A percentile compares a stretch with the other conserved stretches of the same genome.
These are phyloP conservation scores for Physeter macrocephalus DNA, from an alignment of 2,113 vertebrate species.

Conservation along the genomic window DNA sequence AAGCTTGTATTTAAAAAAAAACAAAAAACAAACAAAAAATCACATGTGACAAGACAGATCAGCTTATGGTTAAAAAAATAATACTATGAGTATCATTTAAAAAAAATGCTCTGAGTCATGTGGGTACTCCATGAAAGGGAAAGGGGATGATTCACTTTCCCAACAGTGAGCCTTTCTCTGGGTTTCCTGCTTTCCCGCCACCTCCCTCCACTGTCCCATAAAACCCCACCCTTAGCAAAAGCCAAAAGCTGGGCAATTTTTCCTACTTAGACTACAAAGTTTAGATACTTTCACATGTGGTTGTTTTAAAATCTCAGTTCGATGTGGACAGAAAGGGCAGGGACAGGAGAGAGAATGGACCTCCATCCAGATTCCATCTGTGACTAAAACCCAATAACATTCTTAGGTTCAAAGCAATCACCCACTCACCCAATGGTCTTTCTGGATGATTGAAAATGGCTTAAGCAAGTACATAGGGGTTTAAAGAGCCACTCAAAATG, in stretches of 20 bases:
- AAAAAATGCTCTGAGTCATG: neutral
- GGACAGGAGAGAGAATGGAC: neutral
- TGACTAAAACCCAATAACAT: neutral
- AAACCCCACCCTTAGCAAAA: neutral
- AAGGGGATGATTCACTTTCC: neutral
- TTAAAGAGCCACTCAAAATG: slow-evolving; percentile 39
- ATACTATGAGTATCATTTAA: neutral
- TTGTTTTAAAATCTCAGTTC: neutral
- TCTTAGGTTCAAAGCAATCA: neutral
- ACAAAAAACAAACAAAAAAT: neutral
- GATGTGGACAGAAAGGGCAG: neutral
- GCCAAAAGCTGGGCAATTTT: neutral
- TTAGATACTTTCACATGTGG: neutral
- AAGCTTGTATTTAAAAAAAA: neutral
- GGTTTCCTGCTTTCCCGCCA: neutral
- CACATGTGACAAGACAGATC: neutral
- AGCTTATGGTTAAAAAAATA: neutral
- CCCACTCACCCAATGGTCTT: neutral
- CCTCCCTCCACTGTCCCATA: neutral
- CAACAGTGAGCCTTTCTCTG: neutral
- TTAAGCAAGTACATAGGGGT: neutral
- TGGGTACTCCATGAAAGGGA: neutral
- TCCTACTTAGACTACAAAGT: neutral
- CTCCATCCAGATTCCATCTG: neutral
- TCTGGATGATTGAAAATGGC: slow-evolving; percentile 20